phyloP scores from a whole-genome alignment of 2,113 vertebrate species.

The Sciurus niger region DNA sequence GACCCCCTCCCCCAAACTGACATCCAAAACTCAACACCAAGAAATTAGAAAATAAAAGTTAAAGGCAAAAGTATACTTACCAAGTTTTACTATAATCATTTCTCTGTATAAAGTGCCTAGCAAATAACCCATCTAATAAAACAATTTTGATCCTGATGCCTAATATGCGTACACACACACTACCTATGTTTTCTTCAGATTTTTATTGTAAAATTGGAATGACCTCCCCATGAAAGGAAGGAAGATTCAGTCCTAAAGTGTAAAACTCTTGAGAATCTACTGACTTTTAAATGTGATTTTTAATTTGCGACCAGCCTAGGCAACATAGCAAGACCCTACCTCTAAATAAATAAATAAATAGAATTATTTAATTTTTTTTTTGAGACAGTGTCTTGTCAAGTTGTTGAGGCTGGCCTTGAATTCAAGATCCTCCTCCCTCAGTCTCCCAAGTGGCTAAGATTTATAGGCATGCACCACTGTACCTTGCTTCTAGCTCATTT shows the following conservation, averaged over 20 bases:
- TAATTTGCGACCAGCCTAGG: not conserved
- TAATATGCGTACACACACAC: not conserved
- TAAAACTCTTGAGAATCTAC: conserved; percentile 45
- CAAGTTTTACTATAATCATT: conserved; percentile 3
- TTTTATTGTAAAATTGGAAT: not conserved
- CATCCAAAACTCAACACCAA: not conserved
- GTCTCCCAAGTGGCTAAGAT: too few species aligned
- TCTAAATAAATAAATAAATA: not conserved
- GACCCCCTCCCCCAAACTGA: conserved; percentile 1
- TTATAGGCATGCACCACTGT: too few species aligned
- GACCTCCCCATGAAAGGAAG: not conserved
- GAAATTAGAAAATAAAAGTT: conserved; percentile 44
- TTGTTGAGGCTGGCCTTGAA: too few species aligned
- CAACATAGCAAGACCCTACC: not conserved
- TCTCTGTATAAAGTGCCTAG: conserved; percentile 1
- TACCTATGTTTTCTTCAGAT: not conserved
- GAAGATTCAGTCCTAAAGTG: not conserved
- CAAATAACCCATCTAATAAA: conserved; percentile 17
- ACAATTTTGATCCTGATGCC: not conserved
- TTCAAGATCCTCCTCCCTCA: too few species aligned
- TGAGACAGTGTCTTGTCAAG: too few species aligned
- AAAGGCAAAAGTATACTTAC: conserved; percentile 22
- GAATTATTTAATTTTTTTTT: too few species aligned
- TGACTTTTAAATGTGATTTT: conserved; percentile 3
- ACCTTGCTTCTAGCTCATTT: not conserved